Percentiles rank a stretch among this genome's conserved stretches.
These are phyloP conservation scores for Tragelaphus buxtoni DNA, from an alignment of 2,113 vertebrate genomes.

Conservation along the genomic window DNA sequence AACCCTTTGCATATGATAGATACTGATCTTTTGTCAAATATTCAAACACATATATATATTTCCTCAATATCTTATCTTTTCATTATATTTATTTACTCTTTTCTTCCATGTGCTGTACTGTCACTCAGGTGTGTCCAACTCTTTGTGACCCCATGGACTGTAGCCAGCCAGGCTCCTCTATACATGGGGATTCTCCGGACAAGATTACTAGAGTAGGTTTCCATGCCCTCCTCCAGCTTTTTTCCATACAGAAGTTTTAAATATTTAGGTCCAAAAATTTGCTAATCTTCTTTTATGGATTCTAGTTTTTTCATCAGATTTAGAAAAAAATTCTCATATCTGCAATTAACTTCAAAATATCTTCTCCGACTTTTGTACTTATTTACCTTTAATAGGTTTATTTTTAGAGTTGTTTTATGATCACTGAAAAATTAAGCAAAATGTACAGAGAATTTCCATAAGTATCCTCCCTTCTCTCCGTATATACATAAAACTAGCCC, in stretches of 20 bases:
- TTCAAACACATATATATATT: not conserved
- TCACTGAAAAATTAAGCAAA: not conserved
- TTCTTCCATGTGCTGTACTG: not conserved
- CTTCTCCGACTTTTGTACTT: not conserved
- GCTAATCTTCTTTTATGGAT: not conserved
- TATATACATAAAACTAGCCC: not conserved
- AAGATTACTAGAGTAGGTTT: not conserved
- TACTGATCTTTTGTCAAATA: not conserved
- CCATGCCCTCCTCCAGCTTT: not conserved
- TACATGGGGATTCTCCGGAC: rapidly evolving
- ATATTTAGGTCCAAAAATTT: not conserved
- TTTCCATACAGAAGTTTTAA: not conserved
- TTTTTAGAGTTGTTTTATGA: not conserved
- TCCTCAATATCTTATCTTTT: not conserved
- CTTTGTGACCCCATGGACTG: not conserved
- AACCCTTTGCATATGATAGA: not conserved
- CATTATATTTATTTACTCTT: not conserved
- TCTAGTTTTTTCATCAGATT: not conserved
- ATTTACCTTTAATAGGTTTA: not conserved
- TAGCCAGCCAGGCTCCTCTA: not conserved
- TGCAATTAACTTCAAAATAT: not conserved
- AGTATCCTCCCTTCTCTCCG: not conserved
- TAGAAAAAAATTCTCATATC: not conserved
- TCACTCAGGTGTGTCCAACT: not conserved
- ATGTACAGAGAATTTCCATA: not conserved